Base-by-base conservation (phyloP, 2,888 invertebrate species). In the Acholoe squamosa region DNA sequence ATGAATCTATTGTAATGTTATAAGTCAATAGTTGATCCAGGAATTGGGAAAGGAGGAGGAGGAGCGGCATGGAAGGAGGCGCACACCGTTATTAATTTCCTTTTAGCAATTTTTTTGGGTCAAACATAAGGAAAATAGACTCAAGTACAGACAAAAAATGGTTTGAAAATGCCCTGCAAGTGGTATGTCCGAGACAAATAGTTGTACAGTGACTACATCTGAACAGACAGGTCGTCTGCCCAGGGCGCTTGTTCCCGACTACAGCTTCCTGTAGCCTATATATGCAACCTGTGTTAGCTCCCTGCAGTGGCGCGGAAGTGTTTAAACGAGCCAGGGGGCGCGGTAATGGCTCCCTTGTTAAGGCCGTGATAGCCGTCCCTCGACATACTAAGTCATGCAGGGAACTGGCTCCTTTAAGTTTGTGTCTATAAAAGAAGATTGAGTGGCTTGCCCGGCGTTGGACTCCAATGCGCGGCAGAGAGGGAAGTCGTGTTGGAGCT, bases 401-500 rank as follows among this genome's bases (percentile, higher is more conserved):
- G n/a, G 80, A 43, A 61, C 80, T 34, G 43, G 43, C 33, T 80
- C 43, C 80, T 80, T 80, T 34, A 80, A 80, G 34, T 80, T 43
- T 16, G 34, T 12, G 43, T 43, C 80, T 43, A 80, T 80, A 80
- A 80, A 80, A 43, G 80, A 80, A 80, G 80, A 80, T 80, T 33
- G 80, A 80, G 80, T 43, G 80, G 80, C 80, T 33, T 5, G 12
- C 0, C 14, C 33, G 14, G 22, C 43, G 14, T 33, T 10, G 80
- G 16, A 43, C 34, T 5, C 80, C 43, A 33, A 34, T 80, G 31
- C 25, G 31, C 28, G 28, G 71, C 25, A 3, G 31, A 71, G 71
- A 71, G 71, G 71, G 12, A 80, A 80, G 80, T 80, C 43, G n/a
- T 80, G 80, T 80, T 16, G 80, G 22, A 43, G 80, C 80, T n/a